Evolutionary conservation across 30 jellyfish, hydroid and myxozoan species (phyloP).

Genomic region (Clytia hemisphaerica): DNA sequence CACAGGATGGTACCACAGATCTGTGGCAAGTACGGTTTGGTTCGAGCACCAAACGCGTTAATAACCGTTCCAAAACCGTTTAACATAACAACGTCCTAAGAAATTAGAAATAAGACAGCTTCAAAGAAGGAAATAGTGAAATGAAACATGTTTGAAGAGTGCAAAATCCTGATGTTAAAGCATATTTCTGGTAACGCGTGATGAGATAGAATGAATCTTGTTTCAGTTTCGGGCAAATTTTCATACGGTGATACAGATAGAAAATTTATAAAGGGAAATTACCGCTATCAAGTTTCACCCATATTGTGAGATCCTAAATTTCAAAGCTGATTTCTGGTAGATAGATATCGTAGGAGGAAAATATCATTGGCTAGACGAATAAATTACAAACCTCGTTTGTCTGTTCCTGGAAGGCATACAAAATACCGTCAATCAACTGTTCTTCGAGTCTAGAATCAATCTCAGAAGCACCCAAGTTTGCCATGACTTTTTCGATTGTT

Average conservation of each 20-base stretch:
- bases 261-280: too few relatives aligned
- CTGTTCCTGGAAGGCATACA: constrained; percentile 99
- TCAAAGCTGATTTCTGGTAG: background rate
- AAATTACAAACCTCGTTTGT: constrained; percentile 75
- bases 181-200: too few relatives aligned
- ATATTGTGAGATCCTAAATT: background rate
- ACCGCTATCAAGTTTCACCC: too few relatives aligned
- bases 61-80: constrained; percentile 99
- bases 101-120: background rate
- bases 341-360: background rate
- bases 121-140: background rate
- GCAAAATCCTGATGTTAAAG: too few relatives aligned
- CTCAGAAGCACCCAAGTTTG: constrained; percentile 96
- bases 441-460: constrained; percentile 97
- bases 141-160: too few relatives aligned
- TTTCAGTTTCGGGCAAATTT: too few relatives aligned
- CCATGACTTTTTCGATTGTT: constrained; percentile 97
- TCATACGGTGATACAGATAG: too few relatives aligned
- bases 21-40: constrained; percentile 99
- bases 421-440: constrained; percentile 95
- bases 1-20: constrained; percentile 99
- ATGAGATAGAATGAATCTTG: too few relatives aligned
- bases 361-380: too few relatives aligned
- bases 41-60: constrained; percentile 91
- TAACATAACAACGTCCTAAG: constrained; percentile 92